phyloP scores from a whole-genome alignment of 2,888 invertebrate species.

The Leptodirus hochenwartii region DNA sequence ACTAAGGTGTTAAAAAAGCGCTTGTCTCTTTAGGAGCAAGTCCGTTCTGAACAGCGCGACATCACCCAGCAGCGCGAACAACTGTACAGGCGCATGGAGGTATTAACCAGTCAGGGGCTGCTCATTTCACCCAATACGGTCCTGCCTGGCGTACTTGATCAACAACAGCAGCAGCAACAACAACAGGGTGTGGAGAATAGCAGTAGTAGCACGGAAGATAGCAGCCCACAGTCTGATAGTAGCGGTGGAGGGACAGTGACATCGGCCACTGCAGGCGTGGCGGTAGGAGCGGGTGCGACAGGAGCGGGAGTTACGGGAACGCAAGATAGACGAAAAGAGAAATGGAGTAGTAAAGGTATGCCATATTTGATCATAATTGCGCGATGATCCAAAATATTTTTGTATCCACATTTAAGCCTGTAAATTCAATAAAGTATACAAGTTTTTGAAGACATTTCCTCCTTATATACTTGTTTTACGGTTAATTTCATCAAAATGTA shows the following conservation, averaged over 20 bases:
- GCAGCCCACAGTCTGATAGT: constrained; percentile 26
- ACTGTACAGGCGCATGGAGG: constrained; percentile 71
- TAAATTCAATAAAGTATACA: too few relatives aligned
- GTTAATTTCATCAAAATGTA: too few relatives aligned
- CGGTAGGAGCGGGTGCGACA: constrained; percentile 19
- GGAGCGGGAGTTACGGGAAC: constrained; percentile 16
- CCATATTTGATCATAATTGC: too few relatives aligned
- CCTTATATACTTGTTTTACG: too few relatives aligned
- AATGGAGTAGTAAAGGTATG: constrained; percentile 23
- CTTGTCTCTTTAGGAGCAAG: constrained; percentile 43
- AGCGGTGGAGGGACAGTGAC: constrained; percentile 22
- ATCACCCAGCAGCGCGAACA: constrained; percentile 83
- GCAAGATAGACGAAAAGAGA: constrained; percentile 22
- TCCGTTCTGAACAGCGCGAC: constrained; percentile 63
- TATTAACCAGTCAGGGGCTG: constrained; percentile 58
- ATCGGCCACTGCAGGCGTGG: constrained; percentile 14
- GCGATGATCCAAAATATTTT: too few relatives aligned
- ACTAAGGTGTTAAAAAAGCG: too few relatives aligned
- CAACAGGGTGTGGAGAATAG: constrained; percentile 24
- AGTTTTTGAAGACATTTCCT: too few relatives aligned
- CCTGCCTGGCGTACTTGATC: constrained; percentile 24
- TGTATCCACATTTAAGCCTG: too few relatives aligned
- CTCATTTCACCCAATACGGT: constrained; percentile 40
- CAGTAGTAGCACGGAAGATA: constrained; percentile 26
- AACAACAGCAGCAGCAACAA: neutral